Base-by-base conservation (phyloP, 2,888 invertebrate species). In the Idaea biselata region DNA sequence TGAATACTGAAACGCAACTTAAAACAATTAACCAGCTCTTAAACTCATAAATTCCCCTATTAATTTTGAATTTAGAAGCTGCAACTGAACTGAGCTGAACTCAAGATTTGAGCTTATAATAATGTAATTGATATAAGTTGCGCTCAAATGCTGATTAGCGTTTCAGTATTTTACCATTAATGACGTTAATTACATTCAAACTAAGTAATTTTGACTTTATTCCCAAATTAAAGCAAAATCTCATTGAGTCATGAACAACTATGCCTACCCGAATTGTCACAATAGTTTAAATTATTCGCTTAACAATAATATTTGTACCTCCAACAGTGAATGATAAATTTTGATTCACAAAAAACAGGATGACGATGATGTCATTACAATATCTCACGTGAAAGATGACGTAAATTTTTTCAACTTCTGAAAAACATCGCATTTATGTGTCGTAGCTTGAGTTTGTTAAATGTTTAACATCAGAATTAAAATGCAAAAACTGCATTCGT, bases 401-500 rank as follows among this genome's bases (percentile, higher is more conserved):
- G 44, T 44, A 44, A 32, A 11, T 44, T 44, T 14, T 44, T 44
- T 14, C 6, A 14, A 44, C 44, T 44, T 14, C 44, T 44, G 44
- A 3, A 44, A 44, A 44, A 7, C 44, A 44, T 44, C 8, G 11
- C 14, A 44, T 44, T 44, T 44, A 18, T 18, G 6, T 55, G 55
- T 11, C 25, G 25, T 3, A 25, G 25, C 18, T 18, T 56, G 6
- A 6, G 6, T 56, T 18, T 56, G 18, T 56, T 56, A 17, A 16
- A 55, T n/a, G 54, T 54, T 54, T 54, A 18, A 25, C 5, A 55
- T 17, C n/a, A 56, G 16, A 18, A 18, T 55, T 56, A 44, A 55
- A 56, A 32, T n/a, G 25, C 25, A n/a, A 44, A 61, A 63, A 61
- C 58, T 33, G 17, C 18, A 57, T 62, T 44, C 60, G 58, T 53